Conservation (phyloP, 30 jellyfish, hydroid and myxozoan species). For the Pseudorhiza aurosa region DNA sequence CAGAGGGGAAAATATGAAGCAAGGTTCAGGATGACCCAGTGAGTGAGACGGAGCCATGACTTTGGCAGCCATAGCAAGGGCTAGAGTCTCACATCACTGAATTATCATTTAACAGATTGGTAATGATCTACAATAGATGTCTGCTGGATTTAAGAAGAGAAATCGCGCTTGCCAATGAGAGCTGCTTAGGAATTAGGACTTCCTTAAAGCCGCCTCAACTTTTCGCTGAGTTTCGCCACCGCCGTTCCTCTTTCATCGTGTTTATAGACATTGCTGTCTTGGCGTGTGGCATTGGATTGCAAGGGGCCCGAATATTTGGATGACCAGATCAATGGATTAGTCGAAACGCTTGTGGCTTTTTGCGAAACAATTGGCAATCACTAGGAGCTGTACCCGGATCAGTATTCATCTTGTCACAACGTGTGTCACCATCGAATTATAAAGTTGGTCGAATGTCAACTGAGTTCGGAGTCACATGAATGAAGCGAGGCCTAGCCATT, state of each 20-base stretch:
- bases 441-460: neutral
- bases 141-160: no score
- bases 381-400: neutral
- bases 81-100: no score
- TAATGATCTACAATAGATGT: no score
- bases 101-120: no score
- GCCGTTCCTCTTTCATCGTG: neutral
- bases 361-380: neutral
- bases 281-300: neutral
- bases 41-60: no score
- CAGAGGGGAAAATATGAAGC: no score
- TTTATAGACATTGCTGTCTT: neutral
- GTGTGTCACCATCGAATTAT: neutral
- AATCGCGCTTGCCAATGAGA: no score
- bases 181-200: no score
- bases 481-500: no score
- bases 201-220: neutral
- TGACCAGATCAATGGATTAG: neutral
- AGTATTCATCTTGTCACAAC: neutral
- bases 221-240: neutral
- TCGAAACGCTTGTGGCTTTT: neutral
- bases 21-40: no score
- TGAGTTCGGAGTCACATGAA: no score
- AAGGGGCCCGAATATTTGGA: neutral
- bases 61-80: no score